Evolutionary conservation across 2,113 vertebrate species (phyloP).

Genomic region (Triplophysa rosa): DNA sequence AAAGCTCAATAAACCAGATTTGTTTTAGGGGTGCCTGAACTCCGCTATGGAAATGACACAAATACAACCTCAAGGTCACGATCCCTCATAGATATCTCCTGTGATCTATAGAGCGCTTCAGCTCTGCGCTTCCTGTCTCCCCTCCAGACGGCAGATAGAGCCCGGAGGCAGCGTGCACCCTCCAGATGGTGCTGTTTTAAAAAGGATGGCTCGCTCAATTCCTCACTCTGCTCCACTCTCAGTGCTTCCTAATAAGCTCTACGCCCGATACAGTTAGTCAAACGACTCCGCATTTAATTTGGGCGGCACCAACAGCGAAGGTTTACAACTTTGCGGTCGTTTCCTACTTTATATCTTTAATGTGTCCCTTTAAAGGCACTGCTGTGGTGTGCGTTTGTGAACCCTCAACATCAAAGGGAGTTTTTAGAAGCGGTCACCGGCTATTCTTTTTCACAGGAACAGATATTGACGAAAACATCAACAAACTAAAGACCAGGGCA

Average conservation of each 20-base stretch:
- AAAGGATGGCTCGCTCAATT: constrained; percentile 43
- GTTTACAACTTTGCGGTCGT: constrained; percentile 11
- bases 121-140: not conserved
- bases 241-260: constrained; percentile 1
- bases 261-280: not conserved
- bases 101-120: not conserved
- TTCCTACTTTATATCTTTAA: constrained; percentile 5
- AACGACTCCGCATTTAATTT: not conserved
- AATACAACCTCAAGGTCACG: constrained; percentile 23
- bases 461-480: constrained; percentile 55
- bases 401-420: constrained; percentile 18
- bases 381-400: not conserved
- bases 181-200: constrained; percentile 61
- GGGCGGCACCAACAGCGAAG: not conserved
- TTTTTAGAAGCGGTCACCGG: constrained; percentile 23
- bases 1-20: constrained; percentile 42
- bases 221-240: not conserved
- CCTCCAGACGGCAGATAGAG: not conserved
- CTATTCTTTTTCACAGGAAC: constrained; percentile 41
- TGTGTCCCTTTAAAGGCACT: not conserved
- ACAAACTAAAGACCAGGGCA: constrained; percentile 30
- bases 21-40: not conserved
- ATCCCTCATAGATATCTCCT: not conserved
- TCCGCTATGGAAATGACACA: constrained; percentile 32
- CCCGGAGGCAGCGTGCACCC: constrained; percentile 33